Conservation (phyloP, 2,888 invertebrate species). For the Hybos culiciformis region DNA sequence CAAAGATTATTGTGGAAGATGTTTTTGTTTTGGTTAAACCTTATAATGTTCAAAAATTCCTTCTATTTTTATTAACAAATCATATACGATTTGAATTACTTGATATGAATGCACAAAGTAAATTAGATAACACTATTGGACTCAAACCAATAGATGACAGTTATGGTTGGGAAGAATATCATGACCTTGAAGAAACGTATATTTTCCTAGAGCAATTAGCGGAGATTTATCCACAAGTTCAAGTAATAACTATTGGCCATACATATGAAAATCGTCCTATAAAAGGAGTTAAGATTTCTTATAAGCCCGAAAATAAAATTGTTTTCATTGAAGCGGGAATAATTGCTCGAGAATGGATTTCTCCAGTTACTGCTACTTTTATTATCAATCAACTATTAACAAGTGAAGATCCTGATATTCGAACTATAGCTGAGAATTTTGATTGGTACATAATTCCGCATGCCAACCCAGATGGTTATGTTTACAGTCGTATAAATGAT, state of each 20-base stretch:
- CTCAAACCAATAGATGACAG: conserved; percentile 2
- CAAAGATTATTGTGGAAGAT: conserved; percentile 33
- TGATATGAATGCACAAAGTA: conserved; percentile 33
- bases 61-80: conserved; percentile 19
- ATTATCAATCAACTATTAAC: conserved; percentile 46
- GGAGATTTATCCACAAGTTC: conserved; percentile 35
- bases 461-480: conserved; percentile 64
- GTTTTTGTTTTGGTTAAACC: conserved; percentile 38
- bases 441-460: conserved; percentile 66
- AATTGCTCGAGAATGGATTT: conserved; percentile 64
- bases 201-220: conserved; percentile 41
- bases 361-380: conserved; percentile 49
- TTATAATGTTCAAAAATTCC: conserved; percentile 25
- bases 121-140: not conserved
- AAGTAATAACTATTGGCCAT: conserved; percentile 39
- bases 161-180: conserved; percentile 28
- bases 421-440: conserved; percentile 39
- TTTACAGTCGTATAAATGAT: conserved; percentile 47
- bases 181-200: conserved; percentile 37
- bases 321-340: conserved; percentile 51
- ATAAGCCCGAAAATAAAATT: conserved; percentile 37
- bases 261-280: conserved; percentile 47
- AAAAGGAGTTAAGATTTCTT: conserved; percentile 42
- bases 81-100: conserved; percentile 38
- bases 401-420: conserved; percentile 39